phyloP scores from a whole-genome alignment of 1,140 invertebrate species.

The Pseudomyrmex pallidus region DNA sequence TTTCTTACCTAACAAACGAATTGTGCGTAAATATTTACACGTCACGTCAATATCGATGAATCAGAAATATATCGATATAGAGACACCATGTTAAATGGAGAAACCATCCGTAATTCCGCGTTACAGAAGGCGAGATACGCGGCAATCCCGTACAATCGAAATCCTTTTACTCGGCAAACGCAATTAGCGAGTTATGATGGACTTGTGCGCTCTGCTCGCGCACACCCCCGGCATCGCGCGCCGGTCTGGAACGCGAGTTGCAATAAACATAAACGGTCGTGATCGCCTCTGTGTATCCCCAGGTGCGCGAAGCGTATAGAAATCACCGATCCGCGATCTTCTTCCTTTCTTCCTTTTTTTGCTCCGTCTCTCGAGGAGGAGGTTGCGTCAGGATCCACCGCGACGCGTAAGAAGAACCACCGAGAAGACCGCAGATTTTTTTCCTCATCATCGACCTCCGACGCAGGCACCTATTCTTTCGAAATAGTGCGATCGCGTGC shows the following conservation, averaged over 20 bases:
- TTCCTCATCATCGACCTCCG: slow-evolving; percentile 55
- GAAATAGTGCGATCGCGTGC: slow-evolving; percentile 60
- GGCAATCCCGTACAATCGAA: background rate
- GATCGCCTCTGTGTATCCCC: slow-evolving; percentile 11
- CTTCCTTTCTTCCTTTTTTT: slow-evolving; percentile 33
- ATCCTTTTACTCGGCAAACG: background rate
- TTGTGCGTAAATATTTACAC: background rate
- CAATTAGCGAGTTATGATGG: background rate
- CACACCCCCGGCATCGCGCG: background rate
- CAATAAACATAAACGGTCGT: slow-evolving; percentile 1
- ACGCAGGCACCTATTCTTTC: slow-evolving; percentile 55
- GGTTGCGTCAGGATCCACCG: slow-evolving; percentile 63
- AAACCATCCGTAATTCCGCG: background rate
- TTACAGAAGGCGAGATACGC: background rate
- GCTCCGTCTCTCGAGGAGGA: background rate
- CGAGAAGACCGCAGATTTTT: slow-evolving; percentile 63
- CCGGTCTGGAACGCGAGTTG: slow-evolving; percentile 24
- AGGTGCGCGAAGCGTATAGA: background rate
- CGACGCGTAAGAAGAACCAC: slow-evolving; percentile 53
- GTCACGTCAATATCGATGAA: background rate
- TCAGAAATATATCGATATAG: background rate
- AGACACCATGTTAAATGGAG: background rate
- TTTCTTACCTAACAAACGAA: background rate
- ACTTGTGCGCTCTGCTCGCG: background rate
- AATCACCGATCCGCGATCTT: slow-evolving; percentile 17